Evolutionary conservation across 2,113 vertebrate species (phyloP).

Genomic region (Dissostichus mawsoni): DNA sequence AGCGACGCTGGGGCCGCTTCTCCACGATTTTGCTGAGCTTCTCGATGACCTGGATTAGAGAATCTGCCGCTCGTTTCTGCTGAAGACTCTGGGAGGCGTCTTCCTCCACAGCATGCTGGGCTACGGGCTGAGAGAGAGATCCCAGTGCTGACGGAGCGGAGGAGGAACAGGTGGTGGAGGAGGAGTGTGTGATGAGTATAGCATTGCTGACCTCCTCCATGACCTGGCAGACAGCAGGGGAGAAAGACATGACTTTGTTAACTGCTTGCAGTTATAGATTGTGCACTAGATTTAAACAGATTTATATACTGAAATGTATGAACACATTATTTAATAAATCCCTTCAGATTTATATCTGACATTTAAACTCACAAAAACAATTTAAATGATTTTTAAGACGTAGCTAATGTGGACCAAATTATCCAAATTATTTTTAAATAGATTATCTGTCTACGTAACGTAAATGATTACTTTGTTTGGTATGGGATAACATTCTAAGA

Average conservation of each 20-base stretch:
- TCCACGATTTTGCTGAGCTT: slow-evolving; percentile 98
- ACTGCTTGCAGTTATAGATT: background rate
- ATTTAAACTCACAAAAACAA: background rate
- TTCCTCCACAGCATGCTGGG: slow-evolving; percentile 47
- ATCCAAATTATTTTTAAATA: background rate
- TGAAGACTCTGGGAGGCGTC: slow-evolving; percentile 63
- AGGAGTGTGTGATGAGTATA: slow-evolving; percentile 85
- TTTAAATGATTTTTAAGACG: background rate
- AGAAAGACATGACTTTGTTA: background rate
- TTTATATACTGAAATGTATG: background rate
- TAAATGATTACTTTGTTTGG: background rate
- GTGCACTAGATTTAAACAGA: background rate
- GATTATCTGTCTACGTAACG: background rate
- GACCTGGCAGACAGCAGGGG: slow-evolving; percentile 77
- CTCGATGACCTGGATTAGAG: slow-evolving; percentile 95
- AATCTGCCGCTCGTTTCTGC: slow-evolving; percentile 86
- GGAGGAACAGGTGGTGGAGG: slow-evolving; percentile 83
- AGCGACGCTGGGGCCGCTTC: slow-evolving; percentile 88
- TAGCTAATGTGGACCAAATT: background rate
- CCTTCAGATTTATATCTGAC: background rate
- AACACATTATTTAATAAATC: background rate
- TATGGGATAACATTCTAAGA: too few species aligned
- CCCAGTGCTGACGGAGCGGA: slow-evolving; percentile 65
- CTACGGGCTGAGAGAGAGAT: slow-evolving; percentile 55
- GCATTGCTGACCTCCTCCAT: slow-evolving; percentile 92